Evolutionary conservation across 2,888 invertebrate species (phyloP), one percentile per base, ranked within the genome.

Genomic region (Scrobipalpa atriplicella): DNA sequence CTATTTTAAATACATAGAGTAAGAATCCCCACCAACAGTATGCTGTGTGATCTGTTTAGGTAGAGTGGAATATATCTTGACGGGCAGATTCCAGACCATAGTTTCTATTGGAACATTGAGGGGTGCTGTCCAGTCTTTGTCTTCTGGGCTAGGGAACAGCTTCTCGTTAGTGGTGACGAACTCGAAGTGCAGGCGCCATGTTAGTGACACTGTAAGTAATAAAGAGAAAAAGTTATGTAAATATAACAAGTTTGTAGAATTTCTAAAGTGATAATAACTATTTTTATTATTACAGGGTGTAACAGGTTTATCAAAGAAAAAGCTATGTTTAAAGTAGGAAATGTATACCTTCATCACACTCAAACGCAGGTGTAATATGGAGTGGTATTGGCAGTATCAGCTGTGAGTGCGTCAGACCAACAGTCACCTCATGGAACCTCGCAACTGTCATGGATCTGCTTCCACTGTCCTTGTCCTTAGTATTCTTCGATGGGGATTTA

Each of bases 31-130:
- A 51, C 87, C 90, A 16, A 87, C 81, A 68, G 93, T 87, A 75
- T 95, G 95, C 76, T 96, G 95, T 60, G 95, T 95, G 21, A 97
- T 96, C 82, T 96, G 96, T 72, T 95, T 93, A 0, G 98, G 98
- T 71, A 97, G 95, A 7, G 99, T 98, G 0, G 99, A 97, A 87
- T 97, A 98, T 68, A 99, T 95, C 80, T 97, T 97, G 65, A 99
- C 96, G 0, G 99, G 99, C 66, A 99, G 93, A 90, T 99, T 98
- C 99, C 99, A 99, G 13, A 98, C 96, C 98, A 99, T 99, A 0
- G 99, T 99, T 89, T 99, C 99, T 68, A 99, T 98, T 11, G 97
- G 95, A 39, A 99, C 93, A 72, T 95, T 95, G 1, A 95, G 91
- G 0, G 99, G 98, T 0, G 97, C 98, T 77, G 95, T 96, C 96